These are phyloP conservation scores for Acropora tenuis DNA, from an alignment of 64 coral and sea anemone species.

Conservation along the genomic window DNA sequence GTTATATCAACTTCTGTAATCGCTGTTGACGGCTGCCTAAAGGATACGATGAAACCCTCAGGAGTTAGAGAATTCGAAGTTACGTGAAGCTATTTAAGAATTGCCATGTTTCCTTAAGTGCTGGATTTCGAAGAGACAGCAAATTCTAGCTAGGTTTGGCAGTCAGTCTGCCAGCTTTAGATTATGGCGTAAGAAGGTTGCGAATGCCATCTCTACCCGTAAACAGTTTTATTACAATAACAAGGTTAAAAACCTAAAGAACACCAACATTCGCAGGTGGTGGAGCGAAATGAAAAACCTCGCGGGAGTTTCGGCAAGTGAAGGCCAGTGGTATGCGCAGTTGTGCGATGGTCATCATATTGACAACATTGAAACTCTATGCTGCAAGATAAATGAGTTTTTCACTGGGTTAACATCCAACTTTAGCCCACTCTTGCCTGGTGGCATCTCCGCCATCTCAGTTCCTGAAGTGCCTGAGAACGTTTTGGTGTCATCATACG, in stretches of 20 bases:
- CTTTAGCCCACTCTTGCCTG: background rate
- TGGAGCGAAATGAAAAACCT: constrained; percentile 53
- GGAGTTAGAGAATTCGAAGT: no score
- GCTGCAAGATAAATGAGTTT: background rate
- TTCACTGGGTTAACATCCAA: background rate
- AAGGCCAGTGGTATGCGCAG: background rate
- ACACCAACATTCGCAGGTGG: constrained; percentile 41
- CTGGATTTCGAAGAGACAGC: background rate
- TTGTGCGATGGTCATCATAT: background rate
- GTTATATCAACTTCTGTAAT: no score
- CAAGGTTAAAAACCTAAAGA: constrained; percentile 28
- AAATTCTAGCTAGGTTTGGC: background rate
- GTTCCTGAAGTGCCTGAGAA: no score
- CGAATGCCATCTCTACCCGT: background rate
- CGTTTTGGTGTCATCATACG: no score
- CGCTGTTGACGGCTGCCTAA: no score
- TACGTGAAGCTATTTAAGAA: no score
- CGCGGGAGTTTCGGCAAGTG: background rate
- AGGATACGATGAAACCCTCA: no score
- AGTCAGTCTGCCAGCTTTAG: background rate
- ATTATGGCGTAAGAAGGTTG: background rate
- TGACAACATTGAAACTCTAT: background rate
- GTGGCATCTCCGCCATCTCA: background rate
- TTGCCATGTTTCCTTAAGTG: background rate
- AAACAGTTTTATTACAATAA: constrained; percentile 21